phyloP scores from a whole-genome alignment of 2,888 invertebrate species.

The Leptopterna dolabrata region DNA sequence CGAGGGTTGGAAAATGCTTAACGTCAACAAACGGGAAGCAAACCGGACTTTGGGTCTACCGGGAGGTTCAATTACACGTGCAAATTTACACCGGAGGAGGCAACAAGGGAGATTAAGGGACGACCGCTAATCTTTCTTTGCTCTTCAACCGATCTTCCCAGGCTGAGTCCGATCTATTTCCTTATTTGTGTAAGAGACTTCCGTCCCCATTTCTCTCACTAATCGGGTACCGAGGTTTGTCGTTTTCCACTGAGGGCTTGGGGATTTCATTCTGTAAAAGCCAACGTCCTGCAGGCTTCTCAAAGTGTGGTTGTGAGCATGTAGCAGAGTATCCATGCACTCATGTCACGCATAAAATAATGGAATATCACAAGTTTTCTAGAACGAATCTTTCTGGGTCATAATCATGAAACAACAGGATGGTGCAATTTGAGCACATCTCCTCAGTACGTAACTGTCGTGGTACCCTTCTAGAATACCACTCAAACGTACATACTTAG shows the following conservation, averaged over 20 bases:
- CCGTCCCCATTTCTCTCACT: no score
- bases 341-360: no score
- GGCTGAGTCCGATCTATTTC: not conserved
- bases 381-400: no score
- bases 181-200: not conserved
- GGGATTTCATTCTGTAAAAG: not conserved
- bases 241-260: no score
- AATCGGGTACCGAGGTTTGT: not conserved
- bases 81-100: constrained; percentile 36
- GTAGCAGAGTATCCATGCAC: no score
- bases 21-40: constrained; percentile 39
- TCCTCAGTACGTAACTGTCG: no score
- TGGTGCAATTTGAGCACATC: no score
- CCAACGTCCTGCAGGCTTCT: not conserved
- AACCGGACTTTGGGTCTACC: constrained; percentile 37
- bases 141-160: not conserved
- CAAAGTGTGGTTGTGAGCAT: no score
- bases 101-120: not conserved
- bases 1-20: constrained; percentile 23
- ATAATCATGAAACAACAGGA: no score
- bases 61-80: constrained; percentile 44
- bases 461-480: no score
- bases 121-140: constrained; percentile 29
- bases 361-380: no score
- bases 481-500: no score